Percentiles rank a stretch among this genome's conserved stretches.
phyloP scores from a whole-genome alignment of 2,113 vertebrate genomes.

The Rhizomys pruinosus region DNA sequence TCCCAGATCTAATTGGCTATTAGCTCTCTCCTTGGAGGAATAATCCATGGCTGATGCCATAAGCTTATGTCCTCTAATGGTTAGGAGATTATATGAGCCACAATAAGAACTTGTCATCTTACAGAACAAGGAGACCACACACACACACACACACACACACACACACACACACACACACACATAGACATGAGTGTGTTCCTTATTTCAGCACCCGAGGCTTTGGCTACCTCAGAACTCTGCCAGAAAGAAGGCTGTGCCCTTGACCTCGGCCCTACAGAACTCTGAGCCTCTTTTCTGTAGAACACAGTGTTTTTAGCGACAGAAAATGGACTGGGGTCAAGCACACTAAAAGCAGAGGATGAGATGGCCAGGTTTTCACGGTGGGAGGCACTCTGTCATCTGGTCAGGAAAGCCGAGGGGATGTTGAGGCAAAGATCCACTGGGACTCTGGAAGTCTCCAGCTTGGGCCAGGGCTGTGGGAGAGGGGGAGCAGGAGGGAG shows the following conservation, averaged over 20 bases:
- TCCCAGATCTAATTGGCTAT: no score
- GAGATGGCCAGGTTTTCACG: fast-evolving
- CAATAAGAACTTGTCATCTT: no score
- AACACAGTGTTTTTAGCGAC: no score
- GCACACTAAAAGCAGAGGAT: fast-evolving
- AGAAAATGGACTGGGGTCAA: no score
- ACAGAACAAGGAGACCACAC: neutral
- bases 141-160: no score
- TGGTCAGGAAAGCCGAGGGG: no score
- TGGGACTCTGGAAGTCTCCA: neutral
- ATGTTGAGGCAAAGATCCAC: fast-evolving
- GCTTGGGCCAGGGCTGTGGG: fast-evolving
- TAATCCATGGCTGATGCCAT: no score
- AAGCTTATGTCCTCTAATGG: no score
- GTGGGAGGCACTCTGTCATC: neutral
- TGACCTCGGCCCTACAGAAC: neutral
- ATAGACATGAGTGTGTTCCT: neutral
- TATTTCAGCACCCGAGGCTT: neutral
- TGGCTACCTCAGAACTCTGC: neutral
- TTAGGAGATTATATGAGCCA: no score
- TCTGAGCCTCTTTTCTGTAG: neutral
- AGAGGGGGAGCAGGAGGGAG: fast-evolving
- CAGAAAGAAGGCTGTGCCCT: neutral
- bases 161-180: no score
- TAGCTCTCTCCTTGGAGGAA: no score